These are phyloP conservation scores for Radopholus similis DNA, from an alignment of 1,140 invertebrate species.

Conservation along the genomic window DNA sequence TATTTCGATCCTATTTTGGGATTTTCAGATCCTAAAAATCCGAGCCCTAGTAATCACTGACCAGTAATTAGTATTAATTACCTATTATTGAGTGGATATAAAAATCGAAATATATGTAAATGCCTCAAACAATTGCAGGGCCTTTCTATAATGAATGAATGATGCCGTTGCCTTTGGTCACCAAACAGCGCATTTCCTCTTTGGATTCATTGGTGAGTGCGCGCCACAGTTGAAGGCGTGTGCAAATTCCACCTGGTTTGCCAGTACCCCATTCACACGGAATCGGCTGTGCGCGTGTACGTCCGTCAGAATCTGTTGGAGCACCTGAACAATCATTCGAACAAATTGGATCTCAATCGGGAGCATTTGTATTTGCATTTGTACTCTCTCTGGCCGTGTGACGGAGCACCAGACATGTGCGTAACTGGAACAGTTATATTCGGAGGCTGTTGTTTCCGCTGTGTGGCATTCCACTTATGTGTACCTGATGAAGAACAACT, in stretches of 20 bases:
- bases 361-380: background rate
- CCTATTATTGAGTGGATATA: too few relatives aligned
- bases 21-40: too few relatives aligned
- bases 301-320: constrained; percentile 43
- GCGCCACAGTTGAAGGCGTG: constrained; percentile 41
- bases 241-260: constrained; percentile 48
- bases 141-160: too few relatives aligned
- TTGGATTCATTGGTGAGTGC: constrained; percentile 35
- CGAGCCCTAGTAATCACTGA: too few relatives aligned
- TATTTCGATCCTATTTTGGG: too few relatives aligned
- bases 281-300: constrained; percentile 38
- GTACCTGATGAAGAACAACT: constrained; percentile 60
- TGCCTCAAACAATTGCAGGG: too few relatives aligned
- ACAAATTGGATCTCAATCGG: background rate
- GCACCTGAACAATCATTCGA: background rate
- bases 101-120: too few relatives aligned
- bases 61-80: too few relatives aligned
- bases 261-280: constrained; percentile 48
- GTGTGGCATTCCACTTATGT: too few relatives aligned
- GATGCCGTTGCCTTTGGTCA: too few relatives aligned
- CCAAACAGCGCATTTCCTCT: constrained; percentile 39
- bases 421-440: too few relatives aligned
- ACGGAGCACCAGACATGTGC: constrained; percentile 52
- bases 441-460: too few relatives aligned
- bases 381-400: constrained; percentile 38